These are phyloP conservation scores for Somateria mollissima DNA, from an alignment of 2,797 vertebrate genomes.

Conservation along the genomic window DNA sequence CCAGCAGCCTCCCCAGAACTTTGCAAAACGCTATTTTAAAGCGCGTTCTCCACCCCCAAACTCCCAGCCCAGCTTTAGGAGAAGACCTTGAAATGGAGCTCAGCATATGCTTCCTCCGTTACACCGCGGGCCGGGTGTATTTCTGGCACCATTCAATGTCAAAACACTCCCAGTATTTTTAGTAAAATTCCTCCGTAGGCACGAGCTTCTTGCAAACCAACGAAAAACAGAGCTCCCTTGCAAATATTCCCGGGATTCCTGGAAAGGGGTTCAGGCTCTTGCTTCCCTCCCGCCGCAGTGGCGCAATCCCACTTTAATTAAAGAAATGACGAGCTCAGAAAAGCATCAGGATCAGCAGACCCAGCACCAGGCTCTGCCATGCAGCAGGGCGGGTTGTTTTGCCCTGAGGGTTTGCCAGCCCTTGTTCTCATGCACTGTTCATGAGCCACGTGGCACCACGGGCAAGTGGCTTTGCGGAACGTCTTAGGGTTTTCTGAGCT, in stretches of 20 bases:
- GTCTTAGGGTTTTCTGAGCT: background rate
- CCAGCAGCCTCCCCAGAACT: slow-evolving; percentile 29
- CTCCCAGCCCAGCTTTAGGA: slow-evolving; percentile 27
- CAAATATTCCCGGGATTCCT: slow-evolving; percentile 17
- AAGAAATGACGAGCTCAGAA: background rate
- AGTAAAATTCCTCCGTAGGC: background rate
- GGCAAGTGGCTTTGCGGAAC: background rate
- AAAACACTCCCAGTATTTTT: slow-evolving; percentile 39
- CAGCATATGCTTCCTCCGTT: background rate
- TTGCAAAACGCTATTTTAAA: slow-evolving; percentile 33
- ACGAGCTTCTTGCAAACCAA: background rate
- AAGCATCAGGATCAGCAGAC: background rate
- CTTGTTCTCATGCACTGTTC: background rate
- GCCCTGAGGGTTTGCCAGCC: fast-evolving
- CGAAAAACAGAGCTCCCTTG: slow-evolving; percentile 22
- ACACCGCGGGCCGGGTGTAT: background rate
- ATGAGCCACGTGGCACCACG: background rate
- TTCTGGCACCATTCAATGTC: slow-evolving; percentile 18
- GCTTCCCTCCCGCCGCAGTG: fast-evolving
- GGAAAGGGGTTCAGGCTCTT: background rate
- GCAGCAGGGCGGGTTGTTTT: background rate
- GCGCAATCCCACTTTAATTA: background rate
- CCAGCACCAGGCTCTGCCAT: background rate
- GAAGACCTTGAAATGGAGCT: background rate
- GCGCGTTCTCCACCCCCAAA: background rate